Evolutionary conservation across 2,113 vertebrate species (phyloP).

Genomic region (Salvator merianae): DNA sequence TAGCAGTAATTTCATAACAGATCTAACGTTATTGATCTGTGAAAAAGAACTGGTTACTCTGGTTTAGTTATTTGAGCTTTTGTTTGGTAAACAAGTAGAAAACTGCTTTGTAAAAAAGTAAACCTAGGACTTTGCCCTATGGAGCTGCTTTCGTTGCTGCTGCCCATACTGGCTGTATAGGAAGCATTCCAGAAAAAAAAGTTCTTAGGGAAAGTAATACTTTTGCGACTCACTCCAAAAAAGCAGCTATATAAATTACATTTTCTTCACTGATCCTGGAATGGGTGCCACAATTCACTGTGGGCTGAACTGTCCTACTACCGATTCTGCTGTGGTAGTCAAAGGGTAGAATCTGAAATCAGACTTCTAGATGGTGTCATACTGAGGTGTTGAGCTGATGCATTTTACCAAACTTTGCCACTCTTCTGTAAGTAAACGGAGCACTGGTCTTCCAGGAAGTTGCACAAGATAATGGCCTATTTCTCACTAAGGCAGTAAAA

Average conservation of each 20-base stretch:
- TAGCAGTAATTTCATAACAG: not conserved
- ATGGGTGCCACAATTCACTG: not conserved
- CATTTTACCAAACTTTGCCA: not conserved
- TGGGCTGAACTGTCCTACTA: not conserved
- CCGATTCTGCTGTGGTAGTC: not conserved
- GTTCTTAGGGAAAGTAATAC: not conserved
- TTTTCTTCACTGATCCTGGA: not conserved
- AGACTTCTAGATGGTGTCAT: not conserved
- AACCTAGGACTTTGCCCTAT: not conserved
- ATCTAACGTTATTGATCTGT: not conserved
- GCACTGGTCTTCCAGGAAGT: conserved; percentile 10
- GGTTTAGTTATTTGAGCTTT: not conserved
- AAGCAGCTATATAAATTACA: not conserved
- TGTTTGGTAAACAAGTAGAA: not conserved
- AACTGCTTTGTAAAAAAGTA: not conserved
- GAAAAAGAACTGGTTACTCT: not conserved
- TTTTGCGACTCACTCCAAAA: not conserved
- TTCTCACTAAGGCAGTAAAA: not conserved
- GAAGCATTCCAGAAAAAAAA: not conserved
- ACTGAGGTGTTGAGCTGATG: too few relatives aligned
- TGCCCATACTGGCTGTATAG: not conserved
- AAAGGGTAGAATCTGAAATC: not conserved
- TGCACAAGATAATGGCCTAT: not conserved
- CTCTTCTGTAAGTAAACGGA: not conserved
- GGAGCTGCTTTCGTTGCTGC: not conserved